Conservation (phyloP, 2,113 vertebrate species). For the Columba livia region DNA sequence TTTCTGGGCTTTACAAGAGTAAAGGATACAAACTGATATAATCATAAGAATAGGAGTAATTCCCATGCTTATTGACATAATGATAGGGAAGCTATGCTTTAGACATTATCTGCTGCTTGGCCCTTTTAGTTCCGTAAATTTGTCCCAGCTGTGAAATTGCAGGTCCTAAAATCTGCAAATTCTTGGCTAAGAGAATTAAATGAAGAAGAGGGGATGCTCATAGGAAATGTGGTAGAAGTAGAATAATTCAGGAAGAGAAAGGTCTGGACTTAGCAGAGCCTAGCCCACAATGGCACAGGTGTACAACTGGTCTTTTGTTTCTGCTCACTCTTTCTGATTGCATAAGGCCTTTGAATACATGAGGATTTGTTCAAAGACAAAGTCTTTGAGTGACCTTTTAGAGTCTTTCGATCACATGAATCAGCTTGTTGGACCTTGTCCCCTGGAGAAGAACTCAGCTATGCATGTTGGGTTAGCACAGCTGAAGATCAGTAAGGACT, state of each 20-base stretch:
- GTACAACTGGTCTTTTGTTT: background rate
- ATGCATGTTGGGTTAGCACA: background rate
- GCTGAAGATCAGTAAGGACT: background rate
- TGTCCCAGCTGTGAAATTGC: background rate
- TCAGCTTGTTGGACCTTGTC: background rate
- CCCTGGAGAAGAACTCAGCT: background rate
- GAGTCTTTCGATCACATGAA: background rate
- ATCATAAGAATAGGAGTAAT: background rate
- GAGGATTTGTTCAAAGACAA: background rate
- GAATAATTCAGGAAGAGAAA: background rate
- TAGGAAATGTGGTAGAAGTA: background rate
- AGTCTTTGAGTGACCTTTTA: background rate
- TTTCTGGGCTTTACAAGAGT: background rate
- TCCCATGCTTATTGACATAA: background rate
- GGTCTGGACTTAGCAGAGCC: background rate
- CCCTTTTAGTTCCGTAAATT: background rate
- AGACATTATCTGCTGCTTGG: background rate
- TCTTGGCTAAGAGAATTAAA: background rate
- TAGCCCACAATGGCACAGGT: fast-evolving
- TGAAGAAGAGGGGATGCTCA: background rate
- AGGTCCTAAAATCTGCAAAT: background rate
- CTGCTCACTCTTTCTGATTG: background rate
- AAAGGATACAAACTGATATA: background rate
- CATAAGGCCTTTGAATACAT: fast-evolving
- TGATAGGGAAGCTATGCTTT: background rate